These are phyloP conservation scores for Amiota mariae DNA, from an alignment of 2,888 invertebrate genomes.

Conservation along the genomic window DNA sequence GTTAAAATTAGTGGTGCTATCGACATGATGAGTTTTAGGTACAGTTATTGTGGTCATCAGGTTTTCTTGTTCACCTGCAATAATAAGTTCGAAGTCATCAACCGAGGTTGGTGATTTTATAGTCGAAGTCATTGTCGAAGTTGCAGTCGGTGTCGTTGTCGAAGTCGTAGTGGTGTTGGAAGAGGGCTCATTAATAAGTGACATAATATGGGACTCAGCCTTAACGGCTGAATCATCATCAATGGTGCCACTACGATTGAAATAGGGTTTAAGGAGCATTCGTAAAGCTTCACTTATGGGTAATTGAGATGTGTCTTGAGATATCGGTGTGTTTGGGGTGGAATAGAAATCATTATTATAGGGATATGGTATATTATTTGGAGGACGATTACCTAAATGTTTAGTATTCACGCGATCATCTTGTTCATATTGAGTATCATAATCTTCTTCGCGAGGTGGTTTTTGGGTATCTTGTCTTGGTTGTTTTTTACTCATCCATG, in stretches of 20 bases:
- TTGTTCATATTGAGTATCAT: conserved; percentile 37
- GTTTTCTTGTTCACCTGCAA: conserved; percentile 72
- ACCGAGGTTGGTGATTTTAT: conserved; percentile 41
- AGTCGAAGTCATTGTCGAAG: conserved; percentile 23
- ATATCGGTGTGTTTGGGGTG: conserved; percentile 37
- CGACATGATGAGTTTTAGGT: conserved; percentile 35
- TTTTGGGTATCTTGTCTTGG: conserved; percentile 27
- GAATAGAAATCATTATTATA: conserved; percentile 60
- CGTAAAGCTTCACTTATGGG: conserved; percentile 68
- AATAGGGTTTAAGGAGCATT: conserved; percentile 65
- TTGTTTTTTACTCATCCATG: conserved; percentile 54
- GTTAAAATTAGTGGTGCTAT: conserved; percentile 44
- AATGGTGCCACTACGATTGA: conserved; percentile 65
- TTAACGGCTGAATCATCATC: conserved; percentile 55
- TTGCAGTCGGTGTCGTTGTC: conserved; percentile 39
- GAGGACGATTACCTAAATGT: conserved; percentile 16
- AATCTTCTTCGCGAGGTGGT: conserved; percentile 38
- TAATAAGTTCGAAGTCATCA: conserved; percentile 71
- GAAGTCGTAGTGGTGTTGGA: conserved; percentile 42
- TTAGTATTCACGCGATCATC: conserved; percentile 36
- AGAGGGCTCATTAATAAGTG: conserved; percentile 50
- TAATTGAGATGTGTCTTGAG: conserved; percentile 38
- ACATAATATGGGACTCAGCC: conserved; percentile 68
- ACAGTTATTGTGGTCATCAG: conserved; percentile 45
- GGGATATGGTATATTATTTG: conserved; percentile 44